A percentile compares a stretch with the other conserved stretches of the same genome.
phyloP scores from a whole-genome alignment of 2,888 invertebrate genomes.

The Parnassius smintheus region DNA sequence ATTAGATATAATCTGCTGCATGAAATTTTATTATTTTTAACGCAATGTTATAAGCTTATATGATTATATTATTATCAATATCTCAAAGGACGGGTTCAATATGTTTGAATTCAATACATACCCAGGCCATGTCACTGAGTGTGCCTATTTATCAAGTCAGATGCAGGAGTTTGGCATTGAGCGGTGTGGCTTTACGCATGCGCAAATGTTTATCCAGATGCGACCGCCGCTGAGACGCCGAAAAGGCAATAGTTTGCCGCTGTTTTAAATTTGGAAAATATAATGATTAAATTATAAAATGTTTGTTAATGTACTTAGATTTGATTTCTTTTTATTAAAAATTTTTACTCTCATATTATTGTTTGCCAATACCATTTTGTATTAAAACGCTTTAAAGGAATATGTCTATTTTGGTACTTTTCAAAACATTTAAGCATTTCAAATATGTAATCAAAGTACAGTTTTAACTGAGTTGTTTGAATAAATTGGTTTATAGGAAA shows the following conservation, averaged over 20 bases:
- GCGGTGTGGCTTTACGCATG: slow-evolving; percentile 54
- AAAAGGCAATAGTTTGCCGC: slow-evolving; percentile 22
- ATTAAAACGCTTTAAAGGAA: too few species aligned
- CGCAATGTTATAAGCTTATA: neutral
- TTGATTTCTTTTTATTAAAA: too few species aligned
- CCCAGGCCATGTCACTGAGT: slow-evolving; percentile 28
- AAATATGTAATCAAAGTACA: too few species aligned
- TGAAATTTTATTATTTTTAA: too few species aligned
- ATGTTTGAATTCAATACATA: slow-evolving; percentile 23
- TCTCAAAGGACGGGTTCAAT: neutral
- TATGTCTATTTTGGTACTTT: too few species aligned
- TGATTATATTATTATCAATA: neutral
- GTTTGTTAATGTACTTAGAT: too few species aligned
- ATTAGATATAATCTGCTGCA: too few species aligned
- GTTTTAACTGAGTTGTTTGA: too few species aligned
- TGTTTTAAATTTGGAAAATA: slow-evolving; percentile 21
- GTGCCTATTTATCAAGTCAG: slow-evolving; percentile 41
- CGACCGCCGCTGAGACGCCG: slow-evolving; percentile 30
- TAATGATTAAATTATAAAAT: slow-evolving; percentile 15
- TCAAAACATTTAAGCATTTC: too few species aligned
- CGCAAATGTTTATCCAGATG: slow-evolving; percentile 60
- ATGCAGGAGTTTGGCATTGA: slow-evolving; percentile 68
- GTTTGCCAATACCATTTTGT: too few species aligned
- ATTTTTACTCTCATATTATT: too few species aligned
- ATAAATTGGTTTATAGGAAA: too few species aligned